Base-by-base conservation (phyloP, 2,113 vertebrate genomes). In the Microcebus griseorufus region DNA sequence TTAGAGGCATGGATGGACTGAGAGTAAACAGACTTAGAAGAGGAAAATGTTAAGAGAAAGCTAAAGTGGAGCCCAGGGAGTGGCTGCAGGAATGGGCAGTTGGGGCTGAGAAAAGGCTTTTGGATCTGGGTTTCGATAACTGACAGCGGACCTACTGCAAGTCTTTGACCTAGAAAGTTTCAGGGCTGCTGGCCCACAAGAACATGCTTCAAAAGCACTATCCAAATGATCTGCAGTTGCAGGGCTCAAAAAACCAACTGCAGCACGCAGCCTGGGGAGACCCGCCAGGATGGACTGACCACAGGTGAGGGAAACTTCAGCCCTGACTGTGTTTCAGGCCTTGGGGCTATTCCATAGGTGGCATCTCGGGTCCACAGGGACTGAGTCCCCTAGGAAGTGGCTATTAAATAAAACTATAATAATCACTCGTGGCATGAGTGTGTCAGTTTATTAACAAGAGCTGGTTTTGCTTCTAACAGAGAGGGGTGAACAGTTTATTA, bases 71-170 rank as follows among this genome's bases (percentile, higher is more conserved):
- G 16, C 11, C 34, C 69, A 60, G 9, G 58, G 22, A 90, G 37
- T 1, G 6, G 51, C 58, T 12, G 4, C 18, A 20, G n/a, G 45
- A 8, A 29, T 42, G 34, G 9, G 7, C 9, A 22, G 1, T 2
- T 12, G 9, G 32, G 34, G 64, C n/a, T 12, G 14, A 23, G 16
- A 16, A 12, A 78, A 37, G 9, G 55, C 37, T 34, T 42, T 37
- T 1, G 13, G 22, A 20, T 27, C 8, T 64, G 13, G 22, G 2
- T 25, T 34, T 51, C 23, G 13, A 18, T 17, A 78, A 76, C 8
- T 6, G 20, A 67, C 34, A 78, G 22, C 9, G 7, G 42, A 27
- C n/a, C 53, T 16, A 27, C 2, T 16, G n/a, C 39, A 58, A 34
- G 14, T 65, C 34, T 25, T n/a, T n/a, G 12, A 6, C 9, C 17